phyloP scores from a whole-genome alignment of 2,113 vertebrate species.

The Rhadina sibilatrix region DNA sequence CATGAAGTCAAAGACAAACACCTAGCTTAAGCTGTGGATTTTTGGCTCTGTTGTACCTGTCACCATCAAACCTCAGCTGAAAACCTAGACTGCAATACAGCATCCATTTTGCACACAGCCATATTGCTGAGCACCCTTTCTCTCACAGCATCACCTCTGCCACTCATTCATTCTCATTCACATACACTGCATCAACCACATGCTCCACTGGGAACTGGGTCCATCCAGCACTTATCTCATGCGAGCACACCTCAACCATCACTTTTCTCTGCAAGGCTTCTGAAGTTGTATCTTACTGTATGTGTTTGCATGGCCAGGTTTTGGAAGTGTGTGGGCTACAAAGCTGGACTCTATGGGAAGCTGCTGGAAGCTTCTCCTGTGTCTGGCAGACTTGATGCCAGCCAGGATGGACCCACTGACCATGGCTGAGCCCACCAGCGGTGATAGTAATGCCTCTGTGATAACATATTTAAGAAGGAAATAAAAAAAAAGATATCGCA shows the following conservation, averaged over 20 bases:
- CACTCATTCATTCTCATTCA: background rate
- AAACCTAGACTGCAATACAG: background rate
- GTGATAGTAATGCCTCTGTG: background rate
- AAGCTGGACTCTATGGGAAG: background rate
- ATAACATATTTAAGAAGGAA: background rate
- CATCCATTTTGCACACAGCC: background rate
- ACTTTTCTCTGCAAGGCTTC: background rate
- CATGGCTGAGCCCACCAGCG: background rate
- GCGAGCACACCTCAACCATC: background rate
- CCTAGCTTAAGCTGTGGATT: background rate
- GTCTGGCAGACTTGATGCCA: background rate
- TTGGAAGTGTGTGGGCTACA: background rate
- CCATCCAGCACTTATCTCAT: background rate
- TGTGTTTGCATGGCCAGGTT: background rate
- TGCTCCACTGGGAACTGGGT: background rate
- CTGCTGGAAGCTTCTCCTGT: background rate
- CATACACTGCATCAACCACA: fast-evolving
- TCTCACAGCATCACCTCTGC: background rate
- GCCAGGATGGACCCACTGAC: background rate
- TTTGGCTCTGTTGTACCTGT: background rate
- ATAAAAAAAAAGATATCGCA: too few relatives aligned
- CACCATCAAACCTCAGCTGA: background rate
- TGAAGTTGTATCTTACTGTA: background rate
- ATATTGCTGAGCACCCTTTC: background rate
- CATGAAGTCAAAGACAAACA: background rate